These are phyloP conservation scores for Ornithoptera priamus DNA, from an alignment of 2,888 invertebrate species.

Conservation along the genomic window DNA sequence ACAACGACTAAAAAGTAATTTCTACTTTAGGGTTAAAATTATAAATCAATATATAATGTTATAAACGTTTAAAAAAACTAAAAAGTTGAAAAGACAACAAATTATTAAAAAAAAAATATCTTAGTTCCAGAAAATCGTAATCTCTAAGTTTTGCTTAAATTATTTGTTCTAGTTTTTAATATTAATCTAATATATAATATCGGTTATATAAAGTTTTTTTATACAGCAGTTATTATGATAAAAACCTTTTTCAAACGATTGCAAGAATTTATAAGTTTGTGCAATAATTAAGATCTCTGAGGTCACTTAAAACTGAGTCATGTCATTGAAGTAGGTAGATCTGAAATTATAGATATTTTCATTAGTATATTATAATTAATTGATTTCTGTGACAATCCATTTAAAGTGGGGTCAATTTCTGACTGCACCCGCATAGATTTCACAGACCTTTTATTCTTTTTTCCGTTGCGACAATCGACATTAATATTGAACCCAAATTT, in stretches of 20 bases:
- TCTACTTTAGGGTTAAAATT: no score
- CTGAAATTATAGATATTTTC: constrained; percentile 16
- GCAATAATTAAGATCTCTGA: constrained; percentile 24
- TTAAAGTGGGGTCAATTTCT: constrained; percentile 53
- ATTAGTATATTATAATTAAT: constrained; percentile 27
- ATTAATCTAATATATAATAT: not conserved
- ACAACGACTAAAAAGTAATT: no score
- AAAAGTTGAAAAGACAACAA: no score
- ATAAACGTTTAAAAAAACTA: no score
- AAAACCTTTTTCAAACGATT: not conserved
- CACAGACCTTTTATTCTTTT: constrained; percentile 36
- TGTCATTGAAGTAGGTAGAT: constrained; percentile 5
- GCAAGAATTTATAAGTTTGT: constrained; percentile 20
- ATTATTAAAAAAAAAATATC: no score
- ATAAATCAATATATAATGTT: no score
- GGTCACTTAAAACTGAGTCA: constrained; percentile 18
- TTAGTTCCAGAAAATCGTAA: no score
- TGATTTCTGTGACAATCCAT: constrained; percentile 36
- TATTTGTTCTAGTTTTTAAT: not conserved
- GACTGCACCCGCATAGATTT: constrained; percentile 56
- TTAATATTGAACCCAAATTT: constrained; percentile 42
- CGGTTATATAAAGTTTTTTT: no score
- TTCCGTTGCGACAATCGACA: constrained; percentile 32
- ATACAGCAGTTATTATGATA: no score
- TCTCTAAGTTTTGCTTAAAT: not conserved